Evolutionary conservation across 1,140 invertebrate species (phyloP), one percentile per base, ranked within the genome.

Genomic region (Drosophila willistoni): DNA sequence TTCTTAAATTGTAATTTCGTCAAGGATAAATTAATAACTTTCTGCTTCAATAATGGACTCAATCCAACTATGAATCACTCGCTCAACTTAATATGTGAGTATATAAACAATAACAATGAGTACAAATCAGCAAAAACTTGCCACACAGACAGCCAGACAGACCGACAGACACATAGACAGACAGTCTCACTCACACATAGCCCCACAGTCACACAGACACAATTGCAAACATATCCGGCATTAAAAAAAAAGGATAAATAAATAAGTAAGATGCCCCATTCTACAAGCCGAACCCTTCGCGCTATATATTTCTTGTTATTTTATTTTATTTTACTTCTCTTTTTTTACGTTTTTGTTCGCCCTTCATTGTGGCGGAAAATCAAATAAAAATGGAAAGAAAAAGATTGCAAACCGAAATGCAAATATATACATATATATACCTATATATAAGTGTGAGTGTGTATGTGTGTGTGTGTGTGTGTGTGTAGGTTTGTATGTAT

Each of bases 361-460:
- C 14, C 12, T 36, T 44, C 3, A 54, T 55, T 65, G 61, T 69
- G 60, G 66, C 68, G 64, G 66, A 62, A 71, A 78, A 70, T 39
- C 61, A 79, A 79, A 71, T 57, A 60, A 22, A 71, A 72, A 73
- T 60, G 56, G 60, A 65, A 66, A 54, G 62, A 68, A 65, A 68
- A 67, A 63, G 64, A 34, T 19, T 68, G 67, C 69, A 67, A 65
- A 73, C 69, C 77, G 77, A 83, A 73, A 77, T 54, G 64, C 74
- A 81, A 79, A 77, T 73, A 82, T 70, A 77, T 36, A 64, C 22
- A 39, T 59, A 70, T 36, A 82, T 70, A 77, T 42, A 64, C 22
- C 33, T 59, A 70, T 36, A 59, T 42, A 29, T 7, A 29, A 29
- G 19, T 33, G 25, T 74, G 7, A 29, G 47, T 4, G 57, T 57